phyloP scores from a whole-genome alignment of 2,113 vertebrate genomes.

The Mus spicilegus region DNA sequence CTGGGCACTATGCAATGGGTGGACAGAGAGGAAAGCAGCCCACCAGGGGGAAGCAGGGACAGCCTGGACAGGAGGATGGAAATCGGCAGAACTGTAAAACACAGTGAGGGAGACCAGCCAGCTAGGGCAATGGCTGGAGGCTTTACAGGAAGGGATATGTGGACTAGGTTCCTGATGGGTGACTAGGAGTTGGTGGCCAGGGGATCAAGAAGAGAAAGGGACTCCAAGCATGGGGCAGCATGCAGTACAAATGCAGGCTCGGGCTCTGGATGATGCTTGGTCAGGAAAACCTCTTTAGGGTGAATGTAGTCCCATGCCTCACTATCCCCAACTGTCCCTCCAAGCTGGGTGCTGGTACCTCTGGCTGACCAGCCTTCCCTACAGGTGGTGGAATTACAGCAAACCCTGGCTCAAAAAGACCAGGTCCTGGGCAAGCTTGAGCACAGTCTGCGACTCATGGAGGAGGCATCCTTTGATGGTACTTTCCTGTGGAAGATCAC shows the following conservation, averaged over 20 bases:
- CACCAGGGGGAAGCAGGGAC: too few species aligned
- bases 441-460: constrained; percentile 86
- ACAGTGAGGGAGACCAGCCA: neutral
- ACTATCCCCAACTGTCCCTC: neutral
- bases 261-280: accelerated
- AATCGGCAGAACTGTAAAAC: neutral
- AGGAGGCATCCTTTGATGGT: constrained; percentile 90
- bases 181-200: neutral
- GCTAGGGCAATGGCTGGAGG: neutral
- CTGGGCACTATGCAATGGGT: neutral
- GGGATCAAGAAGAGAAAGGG: neutral
- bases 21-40: neutral
- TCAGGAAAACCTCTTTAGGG: neutral
- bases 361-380: neutral
- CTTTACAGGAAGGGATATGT: neutral
- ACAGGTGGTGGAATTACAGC: constrained; percentile 88
- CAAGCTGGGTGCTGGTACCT: neutral
- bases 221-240: neutral
- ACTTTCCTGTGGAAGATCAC: constrained; percentile 92
- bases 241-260: accelerated
- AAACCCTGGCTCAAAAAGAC: constrained; percentile 89
- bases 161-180: neutral
- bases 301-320: neutral
- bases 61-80: neutral
- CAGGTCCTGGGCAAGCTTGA: constrained; percentile 86